Conservation (phyloP, 2,888 invertebrate genomes). For the Ophioninae sp. region DNA sequence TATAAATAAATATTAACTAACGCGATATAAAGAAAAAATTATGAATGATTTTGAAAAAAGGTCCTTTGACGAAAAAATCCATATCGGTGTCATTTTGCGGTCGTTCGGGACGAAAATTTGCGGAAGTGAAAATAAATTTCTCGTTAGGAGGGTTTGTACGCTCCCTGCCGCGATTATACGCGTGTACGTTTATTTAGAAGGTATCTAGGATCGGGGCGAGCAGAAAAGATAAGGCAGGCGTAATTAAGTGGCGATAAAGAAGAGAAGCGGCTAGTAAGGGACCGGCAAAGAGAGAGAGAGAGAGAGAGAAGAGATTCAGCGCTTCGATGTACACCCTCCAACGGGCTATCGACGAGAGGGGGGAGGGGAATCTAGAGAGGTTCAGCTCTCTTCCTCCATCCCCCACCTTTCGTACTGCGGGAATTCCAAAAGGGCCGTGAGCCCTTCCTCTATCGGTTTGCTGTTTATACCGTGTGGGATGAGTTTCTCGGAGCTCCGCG, state of each 20-base stretch:
- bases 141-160: conserved; percentile 7
- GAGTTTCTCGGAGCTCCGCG: conserved; percentile 30
- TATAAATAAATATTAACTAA: too few species aligned
- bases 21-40: too few species aligned
- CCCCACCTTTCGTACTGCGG: background rate
- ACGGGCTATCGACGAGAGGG: too few species aligned
- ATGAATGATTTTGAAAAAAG: too few species aligned
- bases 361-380: too few species aligned
- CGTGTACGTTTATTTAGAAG: too few species aligned
- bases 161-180: too few species aligned
- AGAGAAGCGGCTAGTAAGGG: conserved; percentile 42
- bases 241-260: conserved; percentile 69
- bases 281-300: too few species aligned
- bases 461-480: background rate
- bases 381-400: conserved; percentile 26
- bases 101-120: too few species aligned
- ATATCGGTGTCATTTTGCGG: too few species aligned
- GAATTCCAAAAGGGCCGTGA: background rate
- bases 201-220: conserved; percentile 37
- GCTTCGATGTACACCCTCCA: too few species aligned
- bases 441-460: background rate
- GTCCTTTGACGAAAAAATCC: background rate
- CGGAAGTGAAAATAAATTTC: conserved; percentile 4
- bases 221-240: conserved; percentile 64
- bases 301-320: too few species aligned